Percentiles rank a stretch among this genome's conserved stretches.
Evolutionary conservation across 2,113 vertebrate species (phyloP).

Genomic region (Ellobius talpinus): DNA sequence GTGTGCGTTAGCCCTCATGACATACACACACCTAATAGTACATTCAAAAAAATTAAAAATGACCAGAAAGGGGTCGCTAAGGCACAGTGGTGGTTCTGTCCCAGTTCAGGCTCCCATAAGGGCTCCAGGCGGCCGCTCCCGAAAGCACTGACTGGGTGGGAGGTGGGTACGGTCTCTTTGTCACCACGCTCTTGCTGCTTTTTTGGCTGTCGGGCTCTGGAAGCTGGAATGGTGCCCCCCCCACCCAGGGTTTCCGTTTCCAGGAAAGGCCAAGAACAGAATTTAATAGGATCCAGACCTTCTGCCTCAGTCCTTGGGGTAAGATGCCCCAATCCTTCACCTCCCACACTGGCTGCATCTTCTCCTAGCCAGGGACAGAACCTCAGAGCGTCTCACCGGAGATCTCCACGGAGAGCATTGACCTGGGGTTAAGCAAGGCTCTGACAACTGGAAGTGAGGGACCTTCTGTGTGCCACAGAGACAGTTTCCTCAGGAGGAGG

Average conservation of each 20-base stretch:
- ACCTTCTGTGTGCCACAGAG: not conserved
- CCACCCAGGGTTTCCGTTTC: no score
- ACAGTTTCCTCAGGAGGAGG: not conserved
- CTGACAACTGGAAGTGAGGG: not conserved
- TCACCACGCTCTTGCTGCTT: not conserved
- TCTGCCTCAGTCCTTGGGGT: not conserved
- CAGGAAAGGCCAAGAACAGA: slow-evolving; percentile 43
- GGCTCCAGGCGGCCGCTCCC: not conserved
- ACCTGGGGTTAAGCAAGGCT: not conserved
- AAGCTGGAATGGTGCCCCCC: slow-evolving; percentile 29
- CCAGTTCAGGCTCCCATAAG: not conserved
- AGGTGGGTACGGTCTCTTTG: not conserved
- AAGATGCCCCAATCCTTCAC: not conserved
- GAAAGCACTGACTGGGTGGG: not conserved
- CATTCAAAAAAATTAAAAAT: no score
- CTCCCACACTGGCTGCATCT: not conserved
- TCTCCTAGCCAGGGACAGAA: not conserved
- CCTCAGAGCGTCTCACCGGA: not conserved
- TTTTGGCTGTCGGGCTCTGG: slow-evolving; percentile 49
- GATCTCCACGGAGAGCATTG: not conserved
- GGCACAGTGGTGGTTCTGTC: not conserved
- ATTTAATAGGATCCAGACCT: slow-evolving; percentile 76
- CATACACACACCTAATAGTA: not conserved
- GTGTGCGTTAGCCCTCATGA: no score
- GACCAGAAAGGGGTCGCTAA: not conserved